Percentiles rank a stretch among this genome's conserved stretches.
Evolutionary conservation across 2,113 vertebrate genomes (phyloP).

Genomic region (Fregetta grallaria): DNA sequence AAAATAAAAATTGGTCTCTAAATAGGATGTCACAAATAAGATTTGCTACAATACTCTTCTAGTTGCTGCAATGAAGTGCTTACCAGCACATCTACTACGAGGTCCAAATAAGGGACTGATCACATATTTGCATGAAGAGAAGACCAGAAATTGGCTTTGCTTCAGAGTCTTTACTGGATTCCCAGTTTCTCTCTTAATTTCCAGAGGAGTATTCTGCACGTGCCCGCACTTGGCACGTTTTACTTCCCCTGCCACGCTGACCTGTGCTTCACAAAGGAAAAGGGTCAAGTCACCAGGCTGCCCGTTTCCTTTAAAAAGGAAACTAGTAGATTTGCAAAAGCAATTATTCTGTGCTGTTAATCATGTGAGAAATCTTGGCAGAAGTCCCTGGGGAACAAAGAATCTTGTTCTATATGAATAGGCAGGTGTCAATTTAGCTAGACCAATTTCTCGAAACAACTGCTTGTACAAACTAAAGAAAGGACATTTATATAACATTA

Average conservation of each 20-base stretch:
- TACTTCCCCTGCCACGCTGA: neutral
- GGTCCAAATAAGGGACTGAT: neutral
- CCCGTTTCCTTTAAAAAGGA: neutral
- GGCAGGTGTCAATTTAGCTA: neutral
- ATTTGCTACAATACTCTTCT: neutral
- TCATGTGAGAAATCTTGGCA: neutral
- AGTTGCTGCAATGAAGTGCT: neutral
- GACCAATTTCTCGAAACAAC: neutral
- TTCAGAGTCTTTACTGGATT: neutral
- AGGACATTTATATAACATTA: neutral
- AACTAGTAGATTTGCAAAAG: neutral
- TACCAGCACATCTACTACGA: neutral
- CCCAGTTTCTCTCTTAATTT: neutral
- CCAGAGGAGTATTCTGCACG: accelerated
- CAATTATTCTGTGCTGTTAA: neutral
- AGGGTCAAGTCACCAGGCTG: neutral
- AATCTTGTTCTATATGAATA: neutral
- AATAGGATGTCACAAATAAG: neutral
- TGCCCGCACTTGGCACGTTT: neutral
- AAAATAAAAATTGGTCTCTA: neutral
- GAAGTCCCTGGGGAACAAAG: neutral
- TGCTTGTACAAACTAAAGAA: neutral
- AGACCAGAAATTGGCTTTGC: neutral
- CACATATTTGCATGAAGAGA: neutral
- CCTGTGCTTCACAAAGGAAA: neutral